Evolutionary conservation across 2,888 invertebrate species (phyloP).

Genomic region (Linyphia triangularis): DNA sequence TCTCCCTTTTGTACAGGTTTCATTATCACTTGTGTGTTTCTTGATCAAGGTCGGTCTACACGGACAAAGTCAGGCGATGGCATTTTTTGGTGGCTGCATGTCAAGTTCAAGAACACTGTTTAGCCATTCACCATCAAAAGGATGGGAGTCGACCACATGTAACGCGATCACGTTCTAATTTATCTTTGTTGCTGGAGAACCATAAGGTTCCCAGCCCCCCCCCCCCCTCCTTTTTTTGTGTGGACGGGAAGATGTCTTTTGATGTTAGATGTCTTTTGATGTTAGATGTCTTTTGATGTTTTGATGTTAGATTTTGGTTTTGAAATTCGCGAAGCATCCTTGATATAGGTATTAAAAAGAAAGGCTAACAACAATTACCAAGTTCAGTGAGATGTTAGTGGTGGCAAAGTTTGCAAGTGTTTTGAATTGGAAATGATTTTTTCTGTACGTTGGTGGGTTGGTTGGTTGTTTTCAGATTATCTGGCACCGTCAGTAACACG

Average conservation of each 20-base stretch:
- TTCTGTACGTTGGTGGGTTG: no score
- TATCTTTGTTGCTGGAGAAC: conserved; percentile 30
- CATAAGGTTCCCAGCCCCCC: conserved; percentile 51
- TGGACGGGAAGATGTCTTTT: conserved; percentile 4
- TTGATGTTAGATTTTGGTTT: background rate
- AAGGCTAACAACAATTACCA: background rate
- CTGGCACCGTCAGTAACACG: no score
- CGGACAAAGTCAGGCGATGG: conserved; percentile 12
- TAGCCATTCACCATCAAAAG: conserved; percentile 30
- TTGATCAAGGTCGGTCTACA: no score
- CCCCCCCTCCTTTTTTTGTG: conserved; percentile 40
- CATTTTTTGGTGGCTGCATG: conserved; percentile 9
- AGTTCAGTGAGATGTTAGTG: background rate
- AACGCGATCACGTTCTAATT: conserved; percentile 55
- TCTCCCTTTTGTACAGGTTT: conserved; percentile 26
- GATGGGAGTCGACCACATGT: conserved; percentile 57
- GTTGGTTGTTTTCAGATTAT: no score
- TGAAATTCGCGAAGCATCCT: background rate
- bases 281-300: no score
- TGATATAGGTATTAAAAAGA: background rate
- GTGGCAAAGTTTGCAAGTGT: no score
- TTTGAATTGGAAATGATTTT: no score
- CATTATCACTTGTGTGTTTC: conserved; percentile 15
- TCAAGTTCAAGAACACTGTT: conserved; percentile 65
- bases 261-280: no score